These are phyloP conservation scores for Trissolcus basalis DNA, from an alignment of 1,140 invertebrate genomes.

Conservation along the genomic window DNA sequence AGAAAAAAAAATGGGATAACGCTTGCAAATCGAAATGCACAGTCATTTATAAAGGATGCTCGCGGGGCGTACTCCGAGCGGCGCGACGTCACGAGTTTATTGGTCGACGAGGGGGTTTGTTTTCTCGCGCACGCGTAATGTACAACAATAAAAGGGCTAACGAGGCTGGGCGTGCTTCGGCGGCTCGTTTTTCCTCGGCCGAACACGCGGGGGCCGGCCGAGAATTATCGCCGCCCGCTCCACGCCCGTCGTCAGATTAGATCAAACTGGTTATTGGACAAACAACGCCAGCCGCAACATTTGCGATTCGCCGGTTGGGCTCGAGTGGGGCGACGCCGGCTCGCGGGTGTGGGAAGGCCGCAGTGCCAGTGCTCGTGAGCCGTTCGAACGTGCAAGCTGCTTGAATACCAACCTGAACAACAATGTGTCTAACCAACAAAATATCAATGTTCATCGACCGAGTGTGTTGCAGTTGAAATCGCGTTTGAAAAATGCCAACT, in stretches of 20 bases:
- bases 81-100: conserved; percentile 10
- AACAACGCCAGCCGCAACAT: too few species aligned
- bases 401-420: conserved; percentile 12
- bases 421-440: not conserved
- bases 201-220: conserved; percentile 18
- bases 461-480: not conserved
- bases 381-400: conserved; percentile 63
- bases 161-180: conserved; percentile 16
- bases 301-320: conserved; percentile 12
- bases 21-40: conserved; percentile 40
- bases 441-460: not conserved
- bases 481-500: too few species aligned
- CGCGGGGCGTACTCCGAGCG: conserved; percentile 8
- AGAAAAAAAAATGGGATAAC: conserved; percentile 25
- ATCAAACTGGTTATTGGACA: not conserved
- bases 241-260: not conserved
- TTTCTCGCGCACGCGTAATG: conserved; percentile 14
- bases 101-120: conserved; percentile 22
- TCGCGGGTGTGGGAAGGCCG: conserved; percentile 62
- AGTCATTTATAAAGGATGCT: conserved; percentile 49
- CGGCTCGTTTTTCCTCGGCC: conserved; percentile 4
- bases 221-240: conserved; percentile 4
- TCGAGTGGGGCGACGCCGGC: conserved; percentile 33
- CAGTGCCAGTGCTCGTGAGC: conserved; percentile 62
- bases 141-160: conserved; percentile 26